Evolutionary conservation across 92 coral and sea anemone species (phyloP), one percentile per base, ranked within the genome.

Genomic region (Palythoa caribaeorum): DNA sequence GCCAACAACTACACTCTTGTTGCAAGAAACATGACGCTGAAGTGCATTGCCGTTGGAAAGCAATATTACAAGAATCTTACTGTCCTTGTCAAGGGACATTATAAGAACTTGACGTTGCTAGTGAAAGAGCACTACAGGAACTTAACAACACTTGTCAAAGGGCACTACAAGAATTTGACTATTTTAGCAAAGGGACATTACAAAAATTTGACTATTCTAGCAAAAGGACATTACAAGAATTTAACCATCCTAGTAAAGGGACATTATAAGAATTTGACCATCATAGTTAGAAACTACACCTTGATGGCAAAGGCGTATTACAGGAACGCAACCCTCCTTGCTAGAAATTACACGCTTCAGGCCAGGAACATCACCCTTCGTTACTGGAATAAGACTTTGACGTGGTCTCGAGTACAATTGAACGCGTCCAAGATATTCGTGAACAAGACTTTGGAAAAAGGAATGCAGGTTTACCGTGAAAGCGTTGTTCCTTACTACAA

Each of bases 401-500:
- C 80, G 68, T 92, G 90, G 89, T 63, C 91, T 1, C 54, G 62
- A 53, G 88, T 80, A 38, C 80, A 85, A 17, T 36, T 93, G 47
- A 86, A 91, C 50, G 88, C 79, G 21, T 89, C 98, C 53, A 86
- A 90, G 14, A 28, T 90, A 70, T 95, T 93, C 89, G 28, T 95
- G 76, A 93, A 93, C 91, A 92, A 92, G 83, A 95, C 96, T 5
- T 35, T 91, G 28, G 93, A 93, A 87, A 91, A 84, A 38, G 93
- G 94, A 65, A 66, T 91, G 71, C 84, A 86, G 85, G 59, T 92
- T 8, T 95, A 91, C 89, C 90, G 84, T 9, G 90, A 83, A 11
- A 90, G 91, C 66, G 89, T 94, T 48, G 76, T 93, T 17, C 96
- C 98, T 37, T 94, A 76, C 85, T 94, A 93, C 90, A 91, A 93